phyloP scores from a whole-genome alignment of 2,888 invertebrate genomes.

The Nemapogon koenigi region DNA sequence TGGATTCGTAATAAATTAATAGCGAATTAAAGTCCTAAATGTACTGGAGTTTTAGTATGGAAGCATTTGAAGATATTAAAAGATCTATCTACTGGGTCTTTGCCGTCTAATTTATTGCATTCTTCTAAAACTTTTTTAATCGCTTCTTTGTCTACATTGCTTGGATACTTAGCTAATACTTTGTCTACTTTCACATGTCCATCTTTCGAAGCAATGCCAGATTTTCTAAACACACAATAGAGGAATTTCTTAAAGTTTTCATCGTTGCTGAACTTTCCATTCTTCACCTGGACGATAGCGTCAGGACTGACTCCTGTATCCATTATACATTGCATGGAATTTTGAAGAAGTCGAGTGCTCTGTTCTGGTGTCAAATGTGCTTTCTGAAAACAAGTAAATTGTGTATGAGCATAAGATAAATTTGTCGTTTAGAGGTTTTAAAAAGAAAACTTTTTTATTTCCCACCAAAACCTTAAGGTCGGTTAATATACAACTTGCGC shows the following conservation, averaged over 20 bases:
- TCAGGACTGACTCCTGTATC: constrained; percentile 18
- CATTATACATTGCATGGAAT: constrained; percentile 19
- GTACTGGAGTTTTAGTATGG: constrained; percentile 21
- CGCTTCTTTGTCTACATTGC: constrained; percentile 22
- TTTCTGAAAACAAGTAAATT: constrained; percentile 24
- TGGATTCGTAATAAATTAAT: background rate
- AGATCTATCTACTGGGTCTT: constrained; percentile 25
- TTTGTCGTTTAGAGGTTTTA: no score
- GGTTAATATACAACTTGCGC: no score
- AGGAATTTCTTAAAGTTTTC: constrained; percentile 25
- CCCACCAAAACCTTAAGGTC: no score
- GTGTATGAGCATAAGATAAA: no score
- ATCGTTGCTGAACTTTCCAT: constrained; percentile 25
- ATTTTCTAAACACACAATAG: constrained; percentile 26
- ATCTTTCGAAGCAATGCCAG: constrained; percentile 17
- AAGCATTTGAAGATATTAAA: constrained; percentile 27
- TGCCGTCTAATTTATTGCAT: constrained; percentile 26
- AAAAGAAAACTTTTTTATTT: no score
- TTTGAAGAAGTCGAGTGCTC: constrained; percentile 28
- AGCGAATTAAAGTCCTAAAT: constrained; percentile 4
- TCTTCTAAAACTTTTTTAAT: constrained; percentile 24
- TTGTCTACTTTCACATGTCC: constrained; percentile 28
- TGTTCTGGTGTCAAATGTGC: constrained; percentile 31
- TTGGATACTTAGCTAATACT: constrained; percentile 24
- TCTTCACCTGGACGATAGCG: constrained; percentile 14